These are phyloP conservation scores for Tapirus terrestris DNA, from an alignment of 2,113 vertebrate genomes.

Conservation along the genomic window DNA sequence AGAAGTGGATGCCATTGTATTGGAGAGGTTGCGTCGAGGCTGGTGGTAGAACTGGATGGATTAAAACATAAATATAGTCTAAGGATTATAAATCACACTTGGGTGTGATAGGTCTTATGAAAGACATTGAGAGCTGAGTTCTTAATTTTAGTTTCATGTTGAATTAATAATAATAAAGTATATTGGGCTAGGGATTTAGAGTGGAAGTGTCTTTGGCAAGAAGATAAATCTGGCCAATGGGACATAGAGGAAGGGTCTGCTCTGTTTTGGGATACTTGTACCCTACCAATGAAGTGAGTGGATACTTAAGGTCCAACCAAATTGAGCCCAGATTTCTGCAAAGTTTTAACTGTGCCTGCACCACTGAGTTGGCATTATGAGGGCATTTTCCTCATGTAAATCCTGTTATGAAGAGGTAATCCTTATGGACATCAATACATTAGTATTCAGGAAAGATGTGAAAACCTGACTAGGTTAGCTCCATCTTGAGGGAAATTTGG, in stretches of 20 bases:
- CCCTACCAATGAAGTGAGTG: background rate
- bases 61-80: background rate
- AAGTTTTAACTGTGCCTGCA: background rate
- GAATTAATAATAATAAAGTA: background rate
- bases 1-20: background rate
- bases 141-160: conserved; percentile 2
- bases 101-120: background rate
- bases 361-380: background rate
- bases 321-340: background rate
- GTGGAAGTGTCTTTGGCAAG: background rate
- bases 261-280: background rate
- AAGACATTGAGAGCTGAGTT: background rate
- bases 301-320: background rate
- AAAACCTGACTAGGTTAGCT: background rate
- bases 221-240: background rate
- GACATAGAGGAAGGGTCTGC: background rate
- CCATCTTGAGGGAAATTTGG: background rate
- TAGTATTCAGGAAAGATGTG: background rate
- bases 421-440: background rate
- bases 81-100: background rate
- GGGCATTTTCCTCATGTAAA: background rate
- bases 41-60: background rate
- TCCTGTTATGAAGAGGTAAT: background rate
- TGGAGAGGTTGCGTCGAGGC: background rate
- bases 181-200: background rate